Evolutionary conservation across 1,140 invertebrate genomes (phyloP).

Genomic region (Drosophila insularis): DNA sequence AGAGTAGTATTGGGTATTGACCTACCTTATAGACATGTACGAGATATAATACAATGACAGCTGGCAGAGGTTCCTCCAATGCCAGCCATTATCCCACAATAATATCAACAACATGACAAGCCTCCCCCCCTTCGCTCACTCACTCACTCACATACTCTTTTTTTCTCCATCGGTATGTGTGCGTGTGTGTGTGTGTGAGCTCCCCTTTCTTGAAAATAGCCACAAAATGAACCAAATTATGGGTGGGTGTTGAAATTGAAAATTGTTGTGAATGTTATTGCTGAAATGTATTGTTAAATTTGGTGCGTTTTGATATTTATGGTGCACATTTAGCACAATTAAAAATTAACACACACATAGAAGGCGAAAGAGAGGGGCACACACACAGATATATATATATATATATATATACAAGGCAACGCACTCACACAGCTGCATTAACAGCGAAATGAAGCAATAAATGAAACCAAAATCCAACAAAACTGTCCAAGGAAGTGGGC

Average conservation of each 20-base stretch:
- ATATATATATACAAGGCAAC: slow-evolving; percentile 39
- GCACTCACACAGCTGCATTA: slow-evolving; percentile 13
- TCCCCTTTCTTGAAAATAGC: slow-evolving; percentile 46
- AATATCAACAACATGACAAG: slow-evolving; percentile 26
- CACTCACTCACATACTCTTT: not conserved
- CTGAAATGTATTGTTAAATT: slow-evolving; percentile 35
- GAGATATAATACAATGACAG: slow-evolving; percentile 49
- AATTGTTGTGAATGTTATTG: slow-evolving; percentile 54
- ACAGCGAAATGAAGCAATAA: slow-evolving; percentile 48
- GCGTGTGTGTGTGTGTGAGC: too few species aligned
- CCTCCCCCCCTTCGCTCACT: not conserved
- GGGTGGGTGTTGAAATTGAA: slow-evolving; percentile 78
- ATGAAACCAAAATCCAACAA: slow-evolving; percentile 36
- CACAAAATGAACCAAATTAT: slow-evolving; percentile 76
- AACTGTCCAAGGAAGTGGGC: slow-evolving; percentile 64
- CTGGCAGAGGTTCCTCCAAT: slow-evolving; percentile 62
- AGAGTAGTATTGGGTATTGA: slow-evolving; percentile 10
- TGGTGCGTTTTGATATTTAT: slow-evolving; percentile 63
- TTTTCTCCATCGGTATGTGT: too few species aligned
- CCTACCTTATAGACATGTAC: slow-evolving; percentile 33
- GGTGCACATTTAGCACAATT: slow-evolving; percentile 80
- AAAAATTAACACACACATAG: slow-evolving; percentile 70
- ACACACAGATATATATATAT: slow-evolving; percentile 49
- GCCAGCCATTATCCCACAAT: slow-evolving; percentile 56
- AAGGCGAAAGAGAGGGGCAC: not conserved